phyloP scores from a whole-genome alignment of 1,140 invertebrate genomes.

The Ceratina japonica region DNA sequence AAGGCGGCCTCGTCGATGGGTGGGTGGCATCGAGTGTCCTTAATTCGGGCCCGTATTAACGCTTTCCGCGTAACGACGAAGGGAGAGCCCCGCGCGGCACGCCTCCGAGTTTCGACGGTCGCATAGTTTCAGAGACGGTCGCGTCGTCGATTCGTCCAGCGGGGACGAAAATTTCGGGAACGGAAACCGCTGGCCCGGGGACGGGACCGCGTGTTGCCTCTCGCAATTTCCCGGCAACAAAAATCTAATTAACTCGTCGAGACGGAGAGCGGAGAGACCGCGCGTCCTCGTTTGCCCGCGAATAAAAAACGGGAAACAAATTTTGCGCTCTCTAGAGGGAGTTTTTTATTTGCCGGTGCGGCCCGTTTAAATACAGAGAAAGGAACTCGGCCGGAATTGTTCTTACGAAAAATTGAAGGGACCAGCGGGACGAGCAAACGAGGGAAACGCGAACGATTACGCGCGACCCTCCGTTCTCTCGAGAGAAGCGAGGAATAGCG shows the following conservation, averaged over 20 bases:
- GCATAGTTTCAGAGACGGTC: no score
- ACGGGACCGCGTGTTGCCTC: not conserved
- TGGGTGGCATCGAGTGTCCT: constrained; percentile 9
- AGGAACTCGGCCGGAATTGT: constrained; percentile 2
- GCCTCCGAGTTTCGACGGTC: no score
- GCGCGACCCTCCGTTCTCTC: no score
- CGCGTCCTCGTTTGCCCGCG: constrained; percentile 17
- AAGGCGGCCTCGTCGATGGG: constrained; percentile 3
- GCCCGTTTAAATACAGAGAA: constrained; percentile 17
- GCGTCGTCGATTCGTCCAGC: no score
- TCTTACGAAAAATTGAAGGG: not conserved
- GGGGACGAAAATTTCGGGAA: no score
- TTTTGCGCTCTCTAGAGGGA: constrained; percentile 7
- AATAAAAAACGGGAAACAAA: constrained; percentile 40
- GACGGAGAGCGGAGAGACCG: no score
- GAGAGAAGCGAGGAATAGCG: not conserved
- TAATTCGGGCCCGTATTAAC: not conserved
- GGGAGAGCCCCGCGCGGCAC: no score
- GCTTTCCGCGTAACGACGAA: not conserved
- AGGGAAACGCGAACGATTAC: constrained; percentile 21
- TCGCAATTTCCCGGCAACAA: not conserved
- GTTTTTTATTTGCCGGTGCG: constrained; percentile 2
- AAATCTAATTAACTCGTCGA: constrained; percentile 44
- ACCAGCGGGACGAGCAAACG: not conserved
- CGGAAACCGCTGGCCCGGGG: no score